Base-by-base conservation (phyloP, 2,888 invertebrate species). In the Eudasyphora cyanicolor region DNA sequence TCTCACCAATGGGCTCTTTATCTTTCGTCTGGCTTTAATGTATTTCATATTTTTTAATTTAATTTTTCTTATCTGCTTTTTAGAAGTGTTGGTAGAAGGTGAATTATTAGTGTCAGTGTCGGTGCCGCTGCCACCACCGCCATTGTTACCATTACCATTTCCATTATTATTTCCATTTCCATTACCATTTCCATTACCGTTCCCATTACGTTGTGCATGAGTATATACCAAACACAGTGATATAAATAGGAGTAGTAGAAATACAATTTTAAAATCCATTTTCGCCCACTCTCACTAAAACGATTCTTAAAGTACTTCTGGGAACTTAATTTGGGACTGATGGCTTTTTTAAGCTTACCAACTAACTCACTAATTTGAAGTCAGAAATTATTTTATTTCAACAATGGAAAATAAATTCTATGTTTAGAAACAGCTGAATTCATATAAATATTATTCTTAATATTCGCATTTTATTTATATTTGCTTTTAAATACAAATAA, bases 231-330 rank as follows among this genome's bases (percentile, higher is more conserved):
- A 5, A 29, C 10, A 74, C 0, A 38, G 21, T 29, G 45, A 14
- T 19, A 45, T 14, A 4, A 60, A 35, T 2, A 45, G 4, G 12
- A 45, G 29, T 17, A 62, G 12, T 45, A 74, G 5, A 0, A 35
- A 35, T 35, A 45, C 4, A 27, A 12, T 60, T 45, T 62, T 74
- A 1, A 62, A 35, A 17, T 45, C 42, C 74, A 74, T 74, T 45
- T 8, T 21, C 17, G 51, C 6, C 38, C 8, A 8, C 38, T 6
- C 38, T 38, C 4, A n/a, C n/a, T 38, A 8, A n/a, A n/a, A n/a
- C n/a, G n/a, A n/a, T n/a, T n/a, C n/a, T n/a, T n/a, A n/a, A n/a
- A n/a, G n/a, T n/a, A n/a, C n/a, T n/a, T n/a, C n/a, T n/a, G n/a
- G n/a, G n/a, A n/a, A n/a, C n/a, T n/a, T n/a, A n/a, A n/a, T n/a